A percentile compares a stretch with the other conserved stretches of the same genome.
These are phyloP conservation scores for Nanorana parkeri DNA, from an alignment of 2,113 vertebrate species.

Conservation along the genomic window DNA sequence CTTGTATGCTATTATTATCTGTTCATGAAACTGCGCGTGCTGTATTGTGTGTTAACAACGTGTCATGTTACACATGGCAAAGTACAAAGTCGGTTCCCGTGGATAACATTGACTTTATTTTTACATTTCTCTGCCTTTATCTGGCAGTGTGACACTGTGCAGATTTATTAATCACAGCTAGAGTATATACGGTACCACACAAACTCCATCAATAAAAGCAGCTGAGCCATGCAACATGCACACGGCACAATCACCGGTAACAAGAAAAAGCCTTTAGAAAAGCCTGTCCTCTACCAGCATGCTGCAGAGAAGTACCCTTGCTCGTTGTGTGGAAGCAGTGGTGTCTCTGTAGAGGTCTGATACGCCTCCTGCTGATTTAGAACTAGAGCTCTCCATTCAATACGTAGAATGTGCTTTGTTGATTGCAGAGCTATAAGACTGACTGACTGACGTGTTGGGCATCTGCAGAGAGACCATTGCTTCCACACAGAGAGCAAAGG, in stretches of 20 bases:
- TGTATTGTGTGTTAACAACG: background rate
- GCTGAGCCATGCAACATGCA: background rate
- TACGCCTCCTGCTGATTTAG: no score
- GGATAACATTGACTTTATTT: background rate
- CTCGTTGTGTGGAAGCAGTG: no score
- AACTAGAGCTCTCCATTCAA: no score
- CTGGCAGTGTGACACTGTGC: background rate
- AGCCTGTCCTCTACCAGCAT: no score
- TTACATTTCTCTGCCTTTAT: background rate
- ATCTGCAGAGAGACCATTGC: no score
- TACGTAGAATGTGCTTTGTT: no score
- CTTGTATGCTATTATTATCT: background rate
- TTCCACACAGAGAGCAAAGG: no score
- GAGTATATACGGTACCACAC: background rate
- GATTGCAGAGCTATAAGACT: no score
- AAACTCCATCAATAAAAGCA: background rate
- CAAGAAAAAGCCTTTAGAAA: background rate
- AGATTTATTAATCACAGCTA: constrained; percentile 7
- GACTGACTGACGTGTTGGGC: no score
- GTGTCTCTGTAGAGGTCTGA: no score
- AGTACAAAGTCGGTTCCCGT: background rate
- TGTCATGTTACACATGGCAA: background rate
- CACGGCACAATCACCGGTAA: background rate
- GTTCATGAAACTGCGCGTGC: background rate
- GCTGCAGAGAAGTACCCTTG: no score